Evolutionary conservation across 2,797 vertebrate genomes (phyloP).

Genomic region (Anas bahamensis): DNA sequence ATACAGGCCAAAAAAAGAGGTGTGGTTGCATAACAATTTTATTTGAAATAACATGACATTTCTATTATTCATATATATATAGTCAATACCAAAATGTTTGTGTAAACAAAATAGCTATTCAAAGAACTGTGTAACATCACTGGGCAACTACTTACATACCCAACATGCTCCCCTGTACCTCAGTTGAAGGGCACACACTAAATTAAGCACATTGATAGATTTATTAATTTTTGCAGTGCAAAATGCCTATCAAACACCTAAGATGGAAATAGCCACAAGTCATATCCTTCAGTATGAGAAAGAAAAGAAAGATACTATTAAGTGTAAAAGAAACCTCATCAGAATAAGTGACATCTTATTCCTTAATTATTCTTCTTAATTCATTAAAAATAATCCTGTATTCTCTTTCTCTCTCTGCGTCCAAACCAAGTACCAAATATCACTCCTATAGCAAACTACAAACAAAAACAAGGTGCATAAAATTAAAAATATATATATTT

Average conservation of each 20-base stretch:
- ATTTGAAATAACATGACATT: background rate
- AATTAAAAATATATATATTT: background rate
- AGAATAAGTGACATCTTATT: background rate
- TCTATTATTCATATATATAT: background rate
- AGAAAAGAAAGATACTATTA: fast-evolving
- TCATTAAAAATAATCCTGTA: background rate
- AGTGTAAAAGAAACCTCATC: background rate
- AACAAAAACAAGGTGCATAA: background rate
- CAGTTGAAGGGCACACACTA: background rate
- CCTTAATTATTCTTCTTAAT: background rate
- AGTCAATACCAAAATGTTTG: background rate
- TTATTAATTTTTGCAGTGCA: background rate
- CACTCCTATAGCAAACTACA: background rate
- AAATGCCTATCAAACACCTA: background rate
- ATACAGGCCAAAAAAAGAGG: background rate
- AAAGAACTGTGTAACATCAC: background rate
- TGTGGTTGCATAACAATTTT: background rate
- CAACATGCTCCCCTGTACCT: background rate
- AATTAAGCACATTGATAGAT: background rate
- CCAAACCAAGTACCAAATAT: background rate
- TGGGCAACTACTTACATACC: background rate
- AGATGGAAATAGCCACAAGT: background rate
- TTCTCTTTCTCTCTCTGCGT: background rate
- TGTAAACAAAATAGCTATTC: background rate
- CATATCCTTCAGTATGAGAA: background rate